Evolutionary conservation across 2,888 invertebrate species (phyloP).

Genomic region (Nezara viridula): DNA sequence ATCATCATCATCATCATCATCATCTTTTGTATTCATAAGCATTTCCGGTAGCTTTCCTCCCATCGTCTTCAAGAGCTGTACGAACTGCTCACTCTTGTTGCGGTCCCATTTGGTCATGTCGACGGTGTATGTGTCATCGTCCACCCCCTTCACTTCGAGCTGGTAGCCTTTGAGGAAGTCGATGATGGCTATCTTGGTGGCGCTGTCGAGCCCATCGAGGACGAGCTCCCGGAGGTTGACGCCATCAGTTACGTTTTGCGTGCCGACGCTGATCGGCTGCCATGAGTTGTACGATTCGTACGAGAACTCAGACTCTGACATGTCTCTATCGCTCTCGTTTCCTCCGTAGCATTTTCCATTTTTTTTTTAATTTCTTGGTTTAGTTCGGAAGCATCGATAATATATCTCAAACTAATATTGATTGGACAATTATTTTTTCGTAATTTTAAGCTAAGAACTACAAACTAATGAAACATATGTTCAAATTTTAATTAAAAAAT

Average conservation of each 20-base stretch:
- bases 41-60: neutral
- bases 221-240: neutral
- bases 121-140: slow-evolving; percentile 11
- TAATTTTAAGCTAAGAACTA: neutral
- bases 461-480: neutral
- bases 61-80: neutral
- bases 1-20: neutral
- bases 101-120: slow-evolving; percentile 29
- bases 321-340: neutral
- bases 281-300: neutral
- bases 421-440: neutral
- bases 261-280: neutral
- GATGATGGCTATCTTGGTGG: neutral
- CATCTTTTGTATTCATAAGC: too few relatives aligned
- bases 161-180: neutral
- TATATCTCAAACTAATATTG: neutral
- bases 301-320: slow-evolving; percentile 2
- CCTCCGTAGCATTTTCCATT: neutral
- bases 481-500: neutral
- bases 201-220: neutral
- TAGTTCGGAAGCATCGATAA: slow-evolving; percentile 3
- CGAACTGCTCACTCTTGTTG: slow-evolving; percentile 21
- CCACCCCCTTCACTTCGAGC: neutral
- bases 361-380: neutral
- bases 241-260: neutral